phyloP scores from a whole-genome alignment of 2,888 invertebrate species.

The Alcis repandata region DNA sequence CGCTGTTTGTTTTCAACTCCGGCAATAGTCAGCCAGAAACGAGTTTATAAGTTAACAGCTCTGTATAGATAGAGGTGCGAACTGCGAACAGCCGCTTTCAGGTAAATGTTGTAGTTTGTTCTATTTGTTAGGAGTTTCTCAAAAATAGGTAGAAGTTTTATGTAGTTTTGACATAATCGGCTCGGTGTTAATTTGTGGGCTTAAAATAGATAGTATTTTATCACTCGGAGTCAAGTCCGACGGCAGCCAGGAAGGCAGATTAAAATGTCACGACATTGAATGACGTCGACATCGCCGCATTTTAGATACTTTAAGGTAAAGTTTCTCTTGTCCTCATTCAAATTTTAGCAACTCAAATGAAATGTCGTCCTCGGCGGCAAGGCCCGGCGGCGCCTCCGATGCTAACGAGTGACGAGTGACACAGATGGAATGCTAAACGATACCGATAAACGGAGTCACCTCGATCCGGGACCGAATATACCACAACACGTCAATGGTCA shows the following conservation, averaged over 20 bases:
- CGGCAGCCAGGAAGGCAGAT: not conserved
- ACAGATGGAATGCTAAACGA: constrained; percentile 34
- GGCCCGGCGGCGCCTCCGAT: constrained; percentile 11
- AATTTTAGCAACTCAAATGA: constrained; percentile 32
- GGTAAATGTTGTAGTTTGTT: constrained; percentile 3
- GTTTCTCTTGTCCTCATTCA: constrained; percentile 32
- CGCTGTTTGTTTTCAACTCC: constrained; percentile 15
- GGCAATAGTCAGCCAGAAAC: not conserved
- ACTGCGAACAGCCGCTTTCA: not conserved
- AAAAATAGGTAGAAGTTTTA: not conserved
- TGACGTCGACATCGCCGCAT: not conserved
- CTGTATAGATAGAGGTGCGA: constrained; percentile 14
- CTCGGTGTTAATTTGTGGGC: not conserved
- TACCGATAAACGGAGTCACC: constrained; percentile 22
- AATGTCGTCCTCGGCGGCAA: constrained; percentile 27
- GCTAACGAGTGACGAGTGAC: constrained; percentile 12
- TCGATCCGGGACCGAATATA: constrained; percentile 10
- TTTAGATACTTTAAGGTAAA: constrained; percentile 1
- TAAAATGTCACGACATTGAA: not conserved
- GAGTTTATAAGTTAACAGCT: not conserved
- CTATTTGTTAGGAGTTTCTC: constrained; percentile 3
- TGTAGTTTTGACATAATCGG: not conserved
- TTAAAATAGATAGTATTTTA: too few species aligned
- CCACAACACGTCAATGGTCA: not conserved
- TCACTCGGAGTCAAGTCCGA: not conserved